Percentiles rank a stretch among this genome's conserved stretches.
phyloP scores from a whole-genome alignment of 2,888 invertebrate species.

The Cheilosia impressa region DNA sequence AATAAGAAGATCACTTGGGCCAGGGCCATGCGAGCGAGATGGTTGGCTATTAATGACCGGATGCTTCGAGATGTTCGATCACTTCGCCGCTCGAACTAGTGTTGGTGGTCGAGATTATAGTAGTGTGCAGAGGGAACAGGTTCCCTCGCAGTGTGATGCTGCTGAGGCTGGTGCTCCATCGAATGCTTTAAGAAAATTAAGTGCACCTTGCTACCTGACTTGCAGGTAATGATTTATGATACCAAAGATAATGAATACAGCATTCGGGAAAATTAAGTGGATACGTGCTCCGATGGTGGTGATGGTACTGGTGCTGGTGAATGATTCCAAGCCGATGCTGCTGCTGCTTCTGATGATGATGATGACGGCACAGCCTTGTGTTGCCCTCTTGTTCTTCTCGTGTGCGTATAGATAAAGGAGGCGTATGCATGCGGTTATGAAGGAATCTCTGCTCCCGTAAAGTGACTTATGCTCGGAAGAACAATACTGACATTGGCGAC shows the following conservation, averaged over 20 bases:
- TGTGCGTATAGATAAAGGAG: conserved; percentile 61
- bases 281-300: conserved; percentile 74
- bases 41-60: conserved; percentile 74
- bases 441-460: conserved; percentile 68
- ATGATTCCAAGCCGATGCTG: conserved; percentile 26
- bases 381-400: conserved; percentile 45
- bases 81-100: conserved; percentile 21
- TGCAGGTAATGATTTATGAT: conserved; percentile 78
- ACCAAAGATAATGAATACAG: conserved; percentile 78
- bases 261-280: conserved; percentile 76
- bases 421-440: conserved; percentile 64
- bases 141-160: conserved; percentile 53
- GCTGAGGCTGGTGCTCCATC: conserved; percentile 46
- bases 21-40: conserved; percentile 22
- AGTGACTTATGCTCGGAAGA: conserved; percentile 68
- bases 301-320: conserved; percentile 58
- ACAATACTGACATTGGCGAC: conserved; percentile 64
- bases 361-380: conserved; percentile 49
- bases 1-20: conserved; percentile 55
- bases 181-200: conserved; percentile 76
- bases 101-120: conserved; percentile 44
- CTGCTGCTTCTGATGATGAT: conserved; percentile 45
- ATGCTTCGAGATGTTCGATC: conserved; percentile 73
- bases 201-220: conserved; percentile 79
- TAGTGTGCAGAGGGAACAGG: conserved; percentile 59